Percentiles rank a stretch among this genome's conserved stretches.
Evolutionary conservation across 2,797 vertebrate genomes (phyloP).

Genomic region (Myotis myotis): DNA sequence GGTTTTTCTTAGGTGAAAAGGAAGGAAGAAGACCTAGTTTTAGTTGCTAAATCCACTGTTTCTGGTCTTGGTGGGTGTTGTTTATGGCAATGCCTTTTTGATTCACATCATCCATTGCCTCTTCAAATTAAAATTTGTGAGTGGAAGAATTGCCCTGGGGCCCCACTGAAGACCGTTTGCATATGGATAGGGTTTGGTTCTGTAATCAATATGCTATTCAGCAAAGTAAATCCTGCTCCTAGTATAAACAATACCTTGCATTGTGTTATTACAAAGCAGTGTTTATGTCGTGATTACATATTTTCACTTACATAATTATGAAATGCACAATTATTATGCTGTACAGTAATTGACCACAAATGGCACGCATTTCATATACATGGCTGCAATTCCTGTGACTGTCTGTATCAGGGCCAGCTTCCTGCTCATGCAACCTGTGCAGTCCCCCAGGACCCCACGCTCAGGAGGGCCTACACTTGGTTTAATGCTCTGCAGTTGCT

Average conservation of each 20-base stretch:
- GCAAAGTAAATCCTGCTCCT: neutral
- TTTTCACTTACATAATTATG: constrained; percentile 47
- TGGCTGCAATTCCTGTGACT: neutral
- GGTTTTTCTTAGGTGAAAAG: neutral
- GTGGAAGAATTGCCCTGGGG: neutral
- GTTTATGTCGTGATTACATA: constrained; percentile 47
- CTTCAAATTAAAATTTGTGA: constrained; percentile 39
- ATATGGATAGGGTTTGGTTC: neutral
- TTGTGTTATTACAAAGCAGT: constrained; percentile 49
- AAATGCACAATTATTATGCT: constrained; percentile 25
- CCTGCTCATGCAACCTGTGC: no score
- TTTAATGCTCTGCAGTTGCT: neutral
- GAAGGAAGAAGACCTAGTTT: neutral
- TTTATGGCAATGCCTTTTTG: neutral
- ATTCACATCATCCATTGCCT: neutral
- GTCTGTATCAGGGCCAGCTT: neutral
- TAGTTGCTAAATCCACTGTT: neutral
- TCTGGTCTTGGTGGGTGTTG: neutral
- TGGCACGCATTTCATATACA: neutral
- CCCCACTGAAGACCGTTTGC: neutral
- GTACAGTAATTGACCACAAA: neutral
- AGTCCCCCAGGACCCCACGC: neutral
- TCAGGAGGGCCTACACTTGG: neutral
- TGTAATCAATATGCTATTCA: neutral
- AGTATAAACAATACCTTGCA: constrained; percentile 25